Evolutionary conservation across 2,113 vertebrate species (phyloP), one percentile per base, ranked within the genome.

Genomic region (Sylvia atricapilla): DNA sequence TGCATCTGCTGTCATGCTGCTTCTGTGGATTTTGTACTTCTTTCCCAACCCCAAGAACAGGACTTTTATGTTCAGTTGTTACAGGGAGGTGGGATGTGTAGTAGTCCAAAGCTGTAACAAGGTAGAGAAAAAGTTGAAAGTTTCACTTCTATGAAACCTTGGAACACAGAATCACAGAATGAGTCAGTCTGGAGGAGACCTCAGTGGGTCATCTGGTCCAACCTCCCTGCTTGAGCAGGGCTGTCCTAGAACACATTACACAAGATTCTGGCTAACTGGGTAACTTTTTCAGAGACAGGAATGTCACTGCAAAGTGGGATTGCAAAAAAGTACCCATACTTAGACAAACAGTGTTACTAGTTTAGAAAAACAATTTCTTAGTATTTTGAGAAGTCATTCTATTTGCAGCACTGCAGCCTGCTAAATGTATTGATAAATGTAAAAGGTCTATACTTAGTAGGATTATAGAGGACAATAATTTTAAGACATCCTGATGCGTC

Each of bases 81-180:
- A 23, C 1, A 1, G 11, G 8, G 4, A 3, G 7, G 60, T 11
- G 5, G 27, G 1, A 7, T 7, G 20, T 20, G 18, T 50, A 15
- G 28, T 44, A 59, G n/a, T 49, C 31, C 35, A 74, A 75, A 56
- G 11, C 25, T 33, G 55, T 63, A 53, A 49, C 12, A 41, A 14
- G 5, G 6, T 11, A 4, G 6, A n/a, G 15, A 37, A 24, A 73
- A 53, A 53, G 6, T 8, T 8, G 31, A 6, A 68, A 30, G 11
- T n/a, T 37, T 72, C 20, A 14, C 11, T 73, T 70, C 25, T 7
- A 37, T 53, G 47, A 37, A 44, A 31, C 6, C 13, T 16, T 0
- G 0, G 55, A 12, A 30, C 4, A 50, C 1, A 50, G 53, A 50
- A 31, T 13, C 25, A 20, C 37, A 25, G 46, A 31, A 7, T 13